Evolutionary conservation across 1,140 invertebrate genomes (phyloP).

Genomic region (Caenorhabditis latens): DNA sequence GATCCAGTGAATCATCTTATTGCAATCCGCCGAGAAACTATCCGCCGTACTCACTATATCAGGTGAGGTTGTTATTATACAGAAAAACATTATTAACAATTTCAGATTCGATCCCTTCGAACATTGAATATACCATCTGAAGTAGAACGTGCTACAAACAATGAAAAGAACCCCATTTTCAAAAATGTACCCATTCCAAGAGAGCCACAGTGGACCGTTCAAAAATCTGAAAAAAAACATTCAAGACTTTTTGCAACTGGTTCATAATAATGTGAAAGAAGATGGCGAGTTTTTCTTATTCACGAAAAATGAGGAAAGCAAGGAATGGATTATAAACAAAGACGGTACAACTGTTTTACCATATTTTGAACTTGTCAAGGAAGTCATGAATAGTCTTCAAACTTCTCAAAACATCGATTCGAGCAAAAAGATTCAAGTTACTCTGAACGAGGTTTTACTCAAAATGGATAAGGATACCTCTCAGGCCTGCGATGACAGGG

Average conservation of each 20-base stretch:
- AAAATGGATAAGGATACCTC: too few relatives aligned
- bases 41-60: background rate
- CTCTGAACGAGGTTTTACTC: too few relatives aligned
- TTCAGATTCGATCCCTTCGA: background rate
- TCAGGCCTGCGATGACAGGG: too few relatives aligned
- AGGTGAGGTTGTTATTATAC: background rate
- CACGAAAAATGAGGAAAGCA: too few relatives aligned
- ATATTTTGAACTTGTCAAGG: too few relatives aligned
- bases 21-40: background rate
- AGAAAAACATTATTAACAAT: background rate
- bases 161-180: background rate
- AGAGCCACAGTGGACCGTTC: background rate
- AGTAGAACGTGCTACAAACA: background rate
- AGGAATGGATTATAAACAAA: too few relatives aligned
- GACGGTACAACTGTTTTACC: too few relatives aligned
- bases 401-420: too few relatives aligned
- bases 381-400: too few relatives aligned
- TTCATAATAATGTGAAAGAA: too few relatives aligned
- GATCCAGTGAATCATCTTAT: background rate
- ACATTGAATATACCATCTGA: background rate
- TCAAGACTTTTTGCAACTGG: background rate
- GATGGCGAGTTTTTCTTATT: too few relatives aligned
- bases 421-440: too few relatives aligned
- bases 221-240: background rate
- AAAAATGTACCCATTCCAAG: background rate